These are phyloP conservation scores for Papilio machaon DNA, from an alignment of 1,140 invertebrate species.

Conservation along the genomic window DNA sequence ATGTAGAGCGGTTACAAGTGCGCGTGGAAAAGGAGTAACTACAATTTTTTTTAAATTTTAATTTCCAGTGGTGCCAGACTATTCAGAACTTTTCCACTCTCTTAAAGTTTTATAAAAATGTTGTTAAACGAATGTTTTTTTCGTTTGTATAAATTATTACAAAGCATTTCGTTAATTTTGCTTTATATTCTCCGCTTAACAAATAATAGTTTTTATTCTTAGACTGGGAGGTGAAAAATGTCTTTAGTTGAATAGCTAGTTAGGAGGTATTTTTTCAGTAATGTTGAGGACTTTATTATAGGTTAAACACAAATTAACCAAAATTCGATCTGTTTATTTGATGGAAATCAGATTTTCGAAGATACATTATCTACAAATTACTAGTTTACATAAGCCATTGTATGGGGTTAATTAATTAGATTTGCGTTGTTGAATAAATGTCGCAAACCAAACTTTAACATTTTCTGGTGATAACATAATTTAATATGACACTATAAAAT, in stretches of 20 bases:
- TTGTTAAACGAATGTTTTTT: slow-evolving; percentile 7
- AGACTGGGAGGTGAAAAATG: neutral
- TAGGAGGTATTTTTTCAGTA: too few relatives aligned
- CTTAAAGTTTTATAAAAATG: slow-evolving; percentile 12
- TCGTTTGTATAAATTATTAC: neutral
- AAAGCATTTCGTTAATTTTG: neutral
- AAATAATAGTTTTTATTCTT: neutral
- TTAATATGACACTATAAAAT: neutral
- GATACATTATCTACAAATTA: too few relatives aligned
- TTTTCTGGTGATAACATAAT: neutral
- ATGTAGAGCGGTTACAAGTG: slow-evolving; percentile 21
- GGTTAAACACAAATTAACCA: too few relatives aligned
- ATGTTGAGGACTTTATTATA: too few relatives aligned
- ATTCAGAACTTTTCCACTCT: slow-evolving; percentile 25
- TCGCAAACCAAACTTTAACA: neutral
- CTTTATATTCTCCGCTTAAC: neutral
- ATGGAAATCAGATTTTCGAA: too few relatives aligned
- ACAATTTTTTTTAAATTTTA: slow-evolving; percentile 15
- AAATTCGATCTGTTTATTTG: too few relatives aligned
- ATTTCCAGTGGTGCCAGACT: slow-evolving; percentile 13
- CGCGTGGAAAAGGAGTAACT: slow-evolving; percentile 20
- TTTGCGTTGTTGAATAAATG: neutral
- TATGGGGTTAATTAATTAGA: too few relatives aligned
- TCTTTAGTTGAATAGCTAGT: too few relatives aligned
- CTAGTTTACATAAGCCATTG: too few relatives aligned